Conservation (phyloP, 2,113 vertebrate genomes). For the Alligator sinensis region DNA sequence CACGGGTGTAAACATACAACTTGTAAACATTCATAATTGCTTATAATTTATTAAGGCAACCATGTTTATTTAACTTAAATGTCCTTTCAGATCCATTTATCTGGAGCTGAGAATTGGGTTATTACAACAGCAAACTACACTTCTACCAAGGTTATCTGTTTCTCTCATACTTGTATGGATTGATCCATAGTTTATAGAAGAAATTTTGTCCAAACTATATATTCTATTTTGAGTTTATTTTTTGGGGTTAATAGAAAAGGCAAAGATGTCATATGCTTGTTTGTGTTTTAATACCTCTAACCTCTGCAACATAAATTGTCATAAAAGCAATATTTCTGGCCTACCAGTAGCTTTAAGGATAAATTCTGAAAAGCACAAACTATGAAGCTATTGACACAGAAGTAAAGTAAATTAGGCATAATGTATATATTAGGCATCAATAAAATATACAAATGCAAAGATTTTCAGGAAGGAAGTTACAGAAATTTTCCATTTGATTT, state of each 20-base stretch:
- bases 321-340: background rate
- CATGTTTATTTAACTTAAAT: background rate
- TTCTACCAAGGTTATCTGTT: background rate
- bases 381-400: background rate
- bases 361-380: background rate
- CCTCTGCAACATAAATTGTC: background rate
- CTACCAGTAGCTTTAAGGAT: background rate
- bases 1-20: background rate
- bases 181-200: background rate
- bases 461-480: background rate
- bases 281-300: background rate
- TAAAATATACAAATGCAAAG: background rate
- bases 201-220: background rate
- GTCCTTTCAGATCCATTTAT: background rate
- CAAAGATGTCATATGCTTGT: background rate
- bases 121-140: background rate
- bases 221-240: background rate
- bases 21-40: background rate
- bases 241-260: background rate
- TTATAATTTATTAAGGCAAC: background rate
- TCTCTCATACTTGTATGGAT: background rate
- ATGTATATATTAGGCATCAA: background rate
- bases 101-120: background rate
- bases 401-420: background rate
- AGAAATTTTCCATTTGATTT: background rate